Evolutionary conservation across 2,113 vertebrate genomes (phyloP), one percentile per base, ranked within the genome.

Genomic region (Meriones unguiculatus): DNA sequence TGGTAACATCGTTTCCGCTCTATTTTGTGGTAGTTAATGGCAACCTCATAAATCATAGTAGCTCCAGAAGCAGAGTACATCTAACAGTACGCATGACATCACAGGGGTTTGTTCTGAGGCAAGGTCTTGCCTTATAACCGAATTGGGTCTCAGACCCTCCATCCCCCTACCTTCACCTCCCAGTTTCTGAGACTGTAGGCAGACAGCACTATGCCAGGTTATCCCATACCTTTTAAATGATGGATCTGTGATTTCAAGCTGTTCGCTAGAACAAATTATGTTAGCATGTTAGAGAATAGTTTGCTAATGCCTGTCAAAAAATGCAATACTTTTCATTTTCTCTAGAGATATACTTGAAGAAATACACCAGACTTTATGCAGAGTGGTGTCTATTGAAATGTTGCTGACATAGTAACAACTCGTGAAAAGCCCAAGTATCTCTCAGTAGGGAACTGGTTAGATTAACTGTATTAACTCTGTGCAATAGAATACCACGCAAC

Each of bases 241-340:
- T 54, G 32, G 11, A 67, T 65, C 72, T 59, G 9, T 65, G 28
- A 32, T 90, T 85, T 82, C 75, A 54, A 82, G 0, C 62, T 69
- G 15, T 78, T 97, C 65, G 30, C 84, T 88, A 54, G 28, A 91
- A 82, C 35, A 94, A 67, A 52, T 94, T 82, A 88, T 76, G 4
- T 15, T 70, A 70, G 50, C 8, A 57, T 94, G 78, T 88, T 92
- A 57, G 41, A 72, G 52, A 52, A 24, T 73, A 84, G 5, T 87
- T 92, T 76, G 52, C 17, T 84, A 87, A 78, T 89, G 65, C 22
- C 70, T 70, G 32, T 72, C 35, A 52, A 84, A 89, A 46, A 38
- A 69, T 67, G 12, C 81, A 73, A 89, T 69, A 30, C 59, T 52
- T 67, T 24, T 87, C 70, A 50, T 90, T 95, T 91, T 65, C 87